phyloP scores from a whole-genome alignment of 2,888 invertebrate genomes.

The Fabriciana adippe region DNA sequence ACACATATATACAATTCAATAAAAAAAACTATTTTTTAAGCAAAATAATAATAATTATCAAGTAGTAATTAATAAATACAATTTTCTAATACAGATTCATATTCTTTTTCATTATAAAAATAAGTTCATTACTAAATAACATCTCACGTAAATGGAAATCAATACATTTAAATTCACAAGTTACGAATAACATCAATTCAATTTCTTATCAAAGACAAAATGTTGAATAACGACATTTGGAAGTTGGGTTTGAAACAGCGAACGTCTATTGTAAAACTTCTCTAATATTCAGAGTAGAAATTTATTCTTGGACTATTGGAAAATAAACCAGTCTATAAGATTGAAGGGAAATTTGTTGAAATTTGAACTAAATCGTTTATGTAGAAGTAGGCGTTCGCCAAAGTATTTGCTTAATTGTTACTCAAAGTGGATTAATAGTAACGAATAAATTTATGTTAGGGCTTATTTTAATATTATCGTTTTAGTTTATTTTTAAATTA shows the following conservation, averaged over 20 bases:
- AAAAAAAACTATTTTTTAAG: too few relatives aligned
- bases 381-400: constrained; percentile 31
- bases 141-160: constrained; percentile 23
- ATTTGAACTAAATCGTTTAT: constrained; percentile 52
- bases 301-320: constrained; percentile 68
- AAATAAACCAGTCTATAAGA: constrained; percentile 65
- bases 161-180: constrained; percentile 50
- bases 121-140: too few relatives aligned
- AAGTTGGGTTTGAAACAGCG: constrained; percentile 61
- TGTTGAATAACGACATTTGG: constrained; percentile 71
- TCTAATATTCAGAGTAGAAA: constrained; percentile 73
- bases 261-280: constrained; percentile 69
- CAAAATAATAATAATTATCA: too few relatives aligned
- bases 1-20: too few relatives aligned
- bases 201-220: constrained; percentile 73
- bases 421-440: too few relatives aligned
- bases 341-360: constrained; percentile 65
- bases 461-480: too few relatives aligned
- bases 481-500: too few relatives aligned
- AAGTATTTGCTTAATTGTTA: constrained; percentile 5
- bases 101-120: too few relatives aligned
- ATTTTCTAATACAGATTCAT: too few relatives aligned
- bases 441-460: too few relatives aligned
- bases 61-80: too few relatives aligned
- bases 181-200: constrained; percentile 65